Evolutionary conservation across 1,140 invertebrate species (phyloP).

Genomic region (Drosophila neocordata): DNA sequence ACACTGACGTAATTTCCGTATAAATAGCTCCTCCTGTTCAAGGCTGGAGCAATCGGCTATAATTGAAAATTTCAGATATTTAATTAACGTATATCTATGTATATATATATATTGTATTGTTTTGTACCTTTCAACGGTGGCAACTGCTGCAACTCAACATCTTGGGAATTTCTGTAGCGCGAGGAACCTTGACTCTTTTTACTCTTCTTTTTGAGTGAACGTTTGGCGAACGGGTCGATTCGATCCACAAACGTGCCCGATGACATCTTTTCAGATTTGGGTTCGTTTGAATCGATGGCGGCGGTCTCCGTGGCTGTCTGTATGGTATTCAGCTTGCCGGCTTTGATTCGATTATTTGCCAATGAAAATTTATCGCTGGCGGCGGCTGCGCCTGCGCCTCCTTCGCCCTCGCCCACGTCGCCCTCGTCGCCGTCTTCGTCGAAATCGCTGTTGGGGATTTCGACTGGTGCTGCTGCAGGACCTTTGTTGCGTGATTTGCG

Average conservation of each 20-base stretch:
- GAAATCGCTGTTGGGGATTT: conserved; percentile 74
- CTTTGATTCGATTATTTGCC: conserved; percentile 70
- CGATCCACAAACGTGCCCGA: conserved; percentile 95
- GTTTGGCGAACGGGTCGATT: conserved; percentile 96
- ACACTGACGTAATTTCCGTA: conserved; percentile 98
- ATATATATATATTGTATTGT: not conserved
- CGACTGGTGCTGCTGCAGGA: conserved; percentile 48
- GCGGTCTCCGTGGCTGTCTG: conserved; percentile 78
- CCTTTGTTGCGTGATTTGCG: conserved; percentile 74
- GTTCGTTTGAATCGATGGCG: conserved; percentile 78
- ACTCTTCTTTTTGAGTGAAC: conserved; percentile 95
- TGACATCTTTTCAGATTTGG: conserved; percentile 87
- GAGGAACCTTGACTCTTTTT: conserved; percentile 96
- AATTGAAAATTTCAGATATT: not conserved
- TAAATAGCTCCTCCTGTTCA: conserved; percentile 99
- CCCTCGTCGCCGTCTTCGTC: conserved; percentile 73
- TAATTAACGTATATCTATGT: no score
- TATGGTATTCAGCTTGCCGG: conserved; percentile 79
- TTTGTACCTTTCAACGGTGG: conserved; percentile 91
- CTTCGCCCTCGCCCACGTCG: conserved; percentile 64
- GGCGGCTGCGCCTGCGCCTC: conserved; percentile 38
- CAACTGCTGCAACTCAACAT: conserved; percentile 93
- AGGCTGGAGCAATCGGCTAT: conserved; percentile 86
- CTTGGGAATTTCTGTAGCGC: conserved; percentile 93
- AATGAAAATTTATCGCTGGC: conserved; percentile 59